Evolutionary conservation across 2,797 vertebrate genomes (phyloP), one percentile per base, ranked within the genome.

Genomic region (Aldrovandia affinis): DNA sequence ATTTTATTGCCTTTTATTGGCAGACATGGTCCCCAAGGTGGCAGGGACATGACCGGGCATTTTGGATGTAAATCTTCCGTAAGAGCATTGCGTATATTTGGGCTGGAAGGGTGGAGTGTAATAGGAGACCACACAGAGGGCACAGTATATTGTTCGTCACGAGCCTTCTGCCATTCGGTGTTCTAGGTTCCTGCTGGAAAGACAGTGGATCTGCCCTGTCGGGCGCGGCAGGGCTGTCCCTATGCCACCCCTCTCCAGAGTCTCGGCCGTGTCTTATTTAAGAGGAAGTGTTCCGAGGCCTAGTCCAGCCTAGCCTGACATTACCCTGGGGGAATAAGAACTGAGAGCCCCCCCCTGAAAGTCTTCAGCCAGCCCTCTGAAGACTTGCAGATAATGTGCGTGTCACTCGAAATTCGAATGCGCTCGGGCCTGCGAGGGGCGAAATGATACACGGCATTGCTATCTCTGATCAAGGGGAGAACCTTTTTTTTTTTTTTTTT

Each of bases 391-490:
- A 92, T 92, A 93, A 95, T 92, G 90, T 88, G 90, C 87, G 82
- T 92, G 92, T 93, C 91, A 90, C 93, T 95, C 93, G 89, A 92
- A 92, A 95, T 91, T 92, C 88, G 89, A 91, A 87, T 87, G 89
- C 90, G 92, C 92, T 89, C 90, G 88, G 91, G 90, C 92, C 73
- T 52, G 86, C 88, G 92, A 89, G 89, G 92, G 89, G 93, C 87
- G 92, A 96, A 95, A 95, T 97, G 96, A 97, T 96, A 95, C 92
- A 95, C 93, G 94, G 91, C 96, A 96, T 96, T 96, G 96, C 97
- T 97, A 96, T 97, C 96, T 97, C 97, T 98, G 97, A 97, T 98
- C 97, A 96, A 91, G 86, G 93, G 94, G 94, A 95, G 94, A 96
- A 96, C 95, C 95, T 93, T 90, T 93, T 94, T 91, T 90, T 73